A percentile compares a stretch with the other conserved stretches of the same genome.
Conservation (phyloP, 2,888 invertebrate species). For the Pristionchus fissidentatus region DNA sequence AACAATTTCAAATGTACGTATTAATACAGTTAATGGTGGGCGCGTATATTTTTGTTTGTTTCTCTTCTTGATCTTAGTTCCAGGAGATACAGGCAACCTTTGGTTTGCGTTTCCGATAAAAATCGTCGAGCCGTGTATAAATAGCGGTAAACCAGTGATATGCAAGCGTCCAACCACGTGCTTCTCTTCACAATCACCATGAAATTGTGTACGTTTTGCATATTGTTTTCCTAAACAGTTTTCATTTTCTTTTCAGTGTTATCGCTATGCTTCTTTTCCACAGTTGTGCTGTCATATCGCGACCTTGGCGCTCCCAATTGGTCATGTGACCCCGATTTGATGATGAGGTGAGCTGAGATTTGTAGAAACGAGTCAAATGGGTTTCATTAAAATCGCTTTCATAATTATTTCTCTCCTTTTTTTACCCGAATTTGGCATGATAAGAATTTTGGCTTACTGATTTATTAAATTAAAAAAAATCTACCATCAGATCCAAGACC, state of each 20-base stretch:
- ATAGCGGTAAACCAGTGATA: too few species aligned
- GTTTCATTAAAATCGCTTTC: too few species aligned
- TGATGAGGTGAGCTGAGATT: constrained; percentile 54
- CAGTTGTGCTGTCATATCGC: background rate
- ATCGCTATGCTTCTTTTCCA: background rate
- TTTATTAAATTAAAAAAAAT: background rate
- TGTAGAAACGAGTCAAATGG: too few species aligned
- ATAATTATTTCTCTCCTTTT: background rate
- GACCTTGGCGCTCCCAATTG: constrained; percentile 61
- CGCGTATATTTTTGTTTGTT: too few species aligned
- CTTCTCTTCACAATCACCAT: background rate
- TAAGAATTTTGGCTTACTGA: background rate
- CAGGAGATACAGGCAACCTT: too few species aligned
- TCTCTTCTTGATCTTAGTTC: too few species aligned
- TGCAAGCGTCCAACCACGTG: too few species aligned
- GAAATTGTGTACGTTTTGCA: background rate
- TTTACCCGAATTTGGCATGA: background rate
- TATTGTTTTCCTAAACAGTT: background rate
- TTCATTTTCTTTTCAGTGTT: background rate
- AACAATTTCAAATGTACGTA: too few species aligned
- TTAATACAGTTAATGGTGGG: too few species aligned
- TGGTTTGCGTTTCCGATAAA: too few species aligned
- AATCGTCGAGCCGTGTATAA: too few species aligned
- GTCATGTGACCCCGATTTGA: constrained; percentile 57
- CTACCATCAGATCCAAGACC: constrained; percentile 53